phyloP scores from a whole-genome alignment of 2,797 vertebrate genomes.

The Agapornis canus region DNA sequence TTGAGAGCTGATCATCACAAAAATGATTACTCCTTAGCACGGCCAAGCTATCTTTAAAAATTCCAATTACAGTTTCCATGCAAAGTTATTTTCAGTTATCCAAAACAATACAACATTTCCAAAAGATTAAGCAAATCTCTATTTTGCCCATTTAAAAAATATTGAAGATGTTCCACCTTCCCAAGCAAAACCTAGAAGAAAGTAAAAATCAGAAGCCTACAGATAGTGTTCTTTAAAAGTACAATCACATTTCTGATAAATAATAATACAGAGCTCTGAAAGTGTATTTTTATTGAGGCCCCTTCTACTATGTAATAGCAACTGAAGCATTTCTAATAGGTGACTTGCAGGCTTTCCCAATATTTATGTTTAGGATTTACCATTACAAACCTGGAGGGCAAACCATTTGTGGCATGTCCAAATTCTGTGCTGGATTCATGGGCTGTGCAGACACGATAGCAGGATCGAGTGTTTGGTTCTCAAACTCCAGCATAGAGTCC shows the following conservation, averaged over 20 bases:
- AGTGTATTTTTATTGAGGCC: neutral
- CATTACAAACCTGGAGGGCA: slow-evolving; percentile 88
- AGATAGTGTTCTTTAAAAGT: neutral
- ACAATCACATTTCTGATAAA: neutral
- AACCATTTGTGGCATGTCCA: slow-evolving; percentile 91
- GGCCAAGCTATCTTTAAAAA: neutral
- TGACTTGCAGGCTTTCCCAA: neutral
- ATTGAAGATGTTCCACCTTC: neutral
- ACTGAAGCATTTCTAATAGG: neutral
- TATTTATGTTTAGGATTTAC: slow-evolving; percentile 37
- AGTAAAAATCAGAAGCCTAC: neutral
- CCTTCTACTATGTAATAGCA: neutral
- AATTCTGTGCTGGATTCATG: slow-evolving; percentile 89
- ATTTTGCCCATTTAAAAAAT: neutral
- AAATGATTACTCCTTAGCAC: neutral
- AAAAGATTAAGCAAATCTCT: neutral
- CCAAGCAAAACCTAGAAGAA: neutral
- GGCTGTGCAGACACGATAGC: slow-evolving; percentile 97
- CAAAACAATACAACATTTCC: neutral
- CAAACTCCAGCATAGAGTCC: slow-evolving; percentile 99
- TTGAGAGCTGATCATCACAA: neutral
- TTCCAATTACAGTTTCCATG: neutral
- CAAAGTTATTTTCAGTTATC: neutral
- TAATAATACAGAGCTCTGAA: neutral
- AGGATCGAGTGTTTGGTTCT: slow-evolving; percentile 93